Evolutionary conservation across 2,797 vertebrate species (phyloP).

Genomic region (Odontamblyopus lacepedii): DNA sequence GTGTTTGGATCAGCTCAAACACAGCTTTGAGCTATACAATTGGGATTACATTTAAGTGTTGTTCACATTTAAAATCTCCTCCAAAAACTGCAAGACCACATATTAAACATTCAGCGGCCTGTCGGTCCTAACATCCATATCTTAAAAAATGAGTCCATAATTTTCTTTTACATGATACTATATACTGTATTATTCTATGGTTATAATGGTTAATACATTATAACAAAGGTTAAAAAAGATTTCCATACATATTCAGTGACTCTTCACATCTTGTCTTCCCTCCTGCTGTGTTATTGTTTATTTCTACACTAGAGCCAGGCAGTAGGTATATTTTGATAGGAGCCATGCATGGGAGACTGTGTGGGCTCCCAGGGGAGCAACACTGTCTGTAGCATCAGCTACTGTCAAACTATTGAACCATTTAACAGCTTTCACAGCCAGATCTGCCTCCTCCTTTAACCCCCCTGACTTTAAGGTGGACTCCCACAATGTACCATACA

Average conservation of each 20-base stretch:
- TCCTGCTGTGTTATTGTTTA: slow-evolving; percentile 73
- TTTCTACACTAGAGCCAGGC: slow-evolving; percentile 61
- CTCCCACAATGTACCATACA: slow-evolving; percentile 72
- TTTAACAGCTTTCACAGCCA: slow-evolving; percentile 81
- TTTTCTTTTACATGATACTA: slow-evolving; percentile 61
- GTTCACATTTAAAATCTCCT: slow-evolving; percentile 54
- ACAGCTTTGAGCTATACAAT: slow-evolving; percentile 68
- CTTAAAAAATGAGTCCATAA: slow-evolving; percentile 65
- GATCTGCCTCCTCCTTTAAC: slow-evolving; percentile 78
- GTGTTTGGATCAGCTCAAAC: slow-evolving; percentile 66
- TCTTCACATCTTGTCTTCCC: slow-evolving; percentile 60
- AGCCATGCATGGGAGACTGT: slow-evolving; percentile 69
- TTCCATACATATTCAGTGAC: slow-evolving; percentile 65
- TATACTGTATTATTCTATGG: slow-evolving; percentile 53
- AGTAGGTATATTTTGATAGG: slow-evolving; percentile 75
- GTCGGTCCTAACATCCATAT: slow-evolving; percentile 54
- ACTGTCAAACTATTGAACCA: slow-evolving; percentile 84
- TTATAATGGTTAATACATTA: slow-evolving; percentile 72
- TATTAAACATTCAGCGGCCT: slow-evolving; percentile 52
- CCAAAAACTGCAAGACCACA: slow-evolving; percentile 46
- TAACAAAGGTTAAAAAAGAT: slow-evolving; percentile 46
- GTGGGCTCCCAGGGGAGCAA: slow-evolving; percentile 65
- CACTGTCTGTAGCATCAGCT: slow-evolving; percentile 78
- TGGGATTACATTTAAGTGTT: slow-evolving; percentile 71
- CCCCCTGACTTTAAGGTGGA: slow-evolving; percentile 72